Base-by-base conservation (phyloP, 2,888 invertebrate species). In the Molanna angustata region DNA sequence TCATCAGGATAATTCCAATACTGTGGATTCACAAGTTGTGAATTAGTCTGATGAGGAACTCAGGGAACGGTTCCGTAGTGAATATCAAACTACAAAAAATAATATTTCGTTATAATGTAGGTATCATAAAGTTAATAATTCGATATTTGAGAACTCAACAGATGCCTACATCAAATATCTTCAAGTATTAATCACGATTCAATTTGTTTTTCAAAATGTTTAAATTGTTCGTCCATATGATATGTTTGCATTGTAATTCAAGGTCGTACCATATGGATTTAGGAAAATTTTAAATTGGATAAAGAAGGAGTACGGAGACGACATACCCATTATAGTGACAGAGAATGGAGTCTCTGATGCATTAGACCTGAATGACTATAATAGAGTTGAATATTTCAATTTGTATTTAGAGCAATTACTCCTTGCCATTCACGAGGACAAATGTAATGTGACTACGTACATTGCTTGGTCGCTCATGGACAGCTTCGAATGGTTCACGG, bases 391-490 rank as follows among this genome's bases (percentile, higher is more conserved):
- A 2, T 84, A 82, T 65, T 78, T 79, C 57, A 76, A 80, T 56
- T 73, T 73, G 50, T 78, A 79, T 59, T 58, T 78, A 59, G 74
- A 74, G 56, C 72, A 75, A 0, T 57, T 79, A 2, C 66, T 78
- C 18, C 72, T 75, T 57, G 73, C 76, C 2, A 67, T 85, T 1
- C 69, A 75, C 32, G 78, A 80, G 60, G 84, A 85, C 66, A 76
- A 76, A 3, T 82, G 80, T 60, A 82, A 83, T 60, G 79, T 86
- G 2, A 70, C 71, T 16, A 88, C 86, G 0, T 93, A 90, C 69
- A 82, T 86, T 52, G 83, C 84, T 4, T 90, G 90, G 90, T 87
- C 87, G 63, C 69, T 92, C 42, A 83, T 91, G 82, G 91, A 93
- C 66, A 88, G 88, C 66, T 88, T 86, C 67, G 90, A 92, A 69